A percentile compares a stretch with the other conserved stretches of the same genome.
phyloP scores from a whole-genome alignment of 1,140 invertebrate species.

The Wiebesia pumilae region DNA sequence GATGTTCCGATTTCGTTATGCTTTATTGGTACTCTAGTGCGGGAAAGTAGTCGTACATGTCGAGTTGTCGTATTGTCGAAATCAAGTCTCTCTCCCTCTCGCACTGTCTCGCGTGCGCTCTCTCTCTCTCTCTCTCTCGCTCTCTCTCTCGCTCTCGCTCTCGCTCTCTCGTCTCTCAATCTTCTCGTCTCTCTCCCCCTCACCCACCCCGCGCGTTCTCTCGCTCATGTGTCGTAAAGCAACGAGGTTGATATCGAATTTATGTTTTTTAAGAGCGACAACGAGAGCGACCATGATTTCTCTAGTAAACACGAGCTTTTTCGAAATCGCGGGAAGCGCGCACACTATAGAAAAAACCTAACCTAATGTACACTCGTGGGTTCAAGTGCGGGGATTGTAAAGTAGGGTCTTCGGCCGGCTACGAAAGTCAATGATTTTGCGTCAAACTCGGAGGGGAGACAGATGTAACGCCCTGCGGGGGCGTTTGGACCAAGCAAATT shows the following conservation, averaged over 20 bases:
- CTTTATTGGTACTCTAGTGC: background rate
- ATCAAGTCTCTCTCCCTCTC: no score
- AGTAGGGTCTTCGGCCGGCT: conserved; percentile 21
- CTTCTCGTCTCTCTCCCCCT: conserved; percentile 3
- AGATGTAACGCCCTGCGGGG: conserved; percentile 15
- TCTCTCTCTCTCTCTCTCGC: no score
- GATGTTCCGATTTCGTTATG: conserved; percentile 9
- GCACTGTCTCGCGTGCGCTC: no score
- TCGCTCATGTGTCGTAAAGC: background rate
- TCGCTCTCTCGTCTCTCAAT: background rate
- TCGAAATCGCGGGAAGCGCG: conserved; percentile 1
- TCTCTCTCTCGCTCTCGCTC: background rate
- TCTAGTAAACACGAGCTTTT: background rate
- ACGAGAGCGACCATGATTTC: background rate
- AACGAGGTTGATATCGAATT: conserved; percentile 12
- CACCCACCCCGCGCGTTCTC: background rate
- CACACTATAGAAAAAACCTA: conserved; percentile 23
- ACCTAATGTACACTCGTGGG: background rate
- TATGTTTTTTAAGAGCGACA: background rate
- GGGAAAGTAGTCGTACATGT: background rate
- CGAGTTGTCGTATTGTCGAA: no score
- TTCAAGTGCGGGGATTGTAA: background rate
- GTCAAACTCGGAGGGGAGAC: conserved; percentile 30
- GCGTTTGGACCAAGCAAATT: conserved; percentile 3
- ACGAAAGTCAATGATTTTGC: conserved; percentile 44